These are phyloP conservation scores for Tiaroga cobitis DNA, from an alignment of 2,797 vertebrate genomes.

Conservation along the genomic window DNA sequence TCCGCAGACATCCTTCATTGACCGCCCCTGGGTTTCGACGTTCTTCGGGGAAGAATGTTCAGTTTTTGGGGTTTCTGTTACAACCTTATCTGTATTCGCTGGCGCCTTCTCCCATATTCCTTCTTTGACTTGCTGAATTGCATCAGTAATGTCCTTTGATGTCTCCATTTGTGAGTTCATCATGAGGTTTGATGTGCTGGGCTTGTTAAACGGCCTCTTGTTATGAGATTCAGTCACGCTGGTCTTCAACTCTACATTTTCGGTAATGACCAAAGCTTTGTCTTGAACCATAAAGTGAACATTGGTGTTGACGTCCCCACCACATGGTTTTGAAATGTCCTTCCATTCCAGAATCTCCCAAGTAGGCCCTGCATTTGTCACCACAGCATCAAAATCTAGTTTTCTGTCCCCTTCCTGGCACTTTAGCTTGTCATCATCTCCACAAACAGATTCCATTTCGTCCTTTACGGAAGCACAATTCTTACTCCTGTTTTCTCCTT, in stretches of 20 bases:
- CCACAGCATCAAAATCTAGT: conserved; percentile 8
- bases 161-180: conserved; percentile 16
- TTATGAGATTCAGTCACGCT: conserved; percentile 21
- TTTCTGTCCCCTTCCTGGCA: conserved; percentile 23
- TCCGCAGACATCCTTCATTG: background rate
- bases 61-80: background rate
- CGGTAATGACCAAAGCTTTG: background rate
- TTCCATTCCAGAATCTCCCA: conserved; percentile 20
- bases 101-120: background rate
- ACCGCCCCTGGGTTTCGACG: background rate
- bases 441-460: conserved; percentile 9
- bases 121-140: conserved; percentile 14
- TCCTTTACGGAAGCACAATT: conserved; percentile 5
- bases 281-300: background rate
- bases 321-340: background rate
- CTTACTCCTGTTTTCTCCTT: conserved; percentile 7
- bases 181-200: background rate
- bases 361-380: conserved; percentile 7
- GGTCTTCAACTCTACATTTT: conserved; percentile 9
- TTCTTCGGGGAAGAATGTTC: background rate
- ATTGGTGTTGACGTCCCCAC: conserved; percentile 5
- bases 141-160: conserved; percentile 1
- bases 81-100: conserved; percentile 5
- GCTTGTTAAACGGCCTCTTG: background rate
- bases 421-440: background rate